Conservation (phyloP, 2,888 invertebrate genomes). For the Harpalus rufipes region DNA sequence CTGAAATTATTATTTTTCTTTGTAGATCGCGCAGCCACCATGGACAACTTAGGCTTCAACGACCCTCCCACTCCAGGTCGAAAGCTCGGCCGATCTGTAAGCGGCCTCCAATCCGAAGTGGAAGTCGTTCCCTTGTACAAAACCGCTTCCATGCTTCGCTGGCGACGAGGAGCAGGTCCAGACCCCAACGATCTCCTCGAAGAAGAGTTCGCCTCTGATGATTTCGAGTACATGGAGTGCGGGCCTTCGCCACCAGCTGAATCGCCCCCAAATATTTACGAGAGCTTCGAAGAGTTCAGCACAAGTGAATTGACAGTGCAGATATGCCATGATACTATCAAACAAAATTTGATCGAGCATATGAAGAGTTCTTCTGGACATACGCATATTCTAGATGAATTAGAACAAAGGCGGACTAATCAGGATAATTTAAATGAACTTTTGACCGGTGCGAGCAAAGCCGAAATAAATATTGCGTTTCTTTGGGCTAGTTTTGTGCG, state of each 20-base stretch:
- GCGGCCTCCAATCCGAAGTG: constrained; percentile 75
- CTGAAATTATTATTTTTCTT: neutral
- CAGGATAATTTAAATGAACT: constrained; percentile 79
- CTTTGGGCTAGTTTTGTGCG: constrained; percentile 88
- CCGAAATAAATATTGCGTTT: constrained; percentile 85
- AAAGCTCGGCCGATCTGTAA: constrained; percentile 76
- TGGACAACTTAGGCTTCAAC: constrained; percentile 77
- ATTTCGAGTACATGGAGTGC: constrained; percentile 88
- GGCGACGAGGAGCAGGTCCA: constrained; percentile 72
- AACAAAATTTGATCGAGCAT: constrained; percentile 86
- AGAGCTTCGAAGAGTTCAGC: constrained; percentile 85
- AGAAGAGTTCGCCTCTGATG: constrained; percentile 84
- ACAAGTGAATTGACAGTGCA: constrained; percentile 84
- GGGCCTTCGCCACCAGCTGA: constrained; percentile 90
- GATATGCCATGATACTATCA: constrained; percentile 86
- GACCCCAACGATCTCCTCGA: constrained; percentile 79
- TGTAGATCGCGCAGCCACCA: constrained; percentile 68
- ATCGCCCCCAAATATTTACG: constrained; percentile 89
- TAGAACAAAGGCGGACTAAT: constrained; percentile 84
- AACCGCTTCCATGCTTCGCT: constrained; percentile 72
- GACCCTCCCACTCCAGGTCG: constrained; percentile 71
- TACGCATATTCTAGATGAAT: constrained; percentile 84
- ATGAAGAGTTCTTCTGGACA: constrained; percentile 85
- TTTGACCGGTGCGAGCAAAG: constrained; percentile 80
- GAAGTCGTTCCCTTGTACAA: constrained; percentile 75